phyloP scores from a whole-genome alignment of 2,888 invertebrate species.

The Drosophila pseudotalamancana region DNA sequence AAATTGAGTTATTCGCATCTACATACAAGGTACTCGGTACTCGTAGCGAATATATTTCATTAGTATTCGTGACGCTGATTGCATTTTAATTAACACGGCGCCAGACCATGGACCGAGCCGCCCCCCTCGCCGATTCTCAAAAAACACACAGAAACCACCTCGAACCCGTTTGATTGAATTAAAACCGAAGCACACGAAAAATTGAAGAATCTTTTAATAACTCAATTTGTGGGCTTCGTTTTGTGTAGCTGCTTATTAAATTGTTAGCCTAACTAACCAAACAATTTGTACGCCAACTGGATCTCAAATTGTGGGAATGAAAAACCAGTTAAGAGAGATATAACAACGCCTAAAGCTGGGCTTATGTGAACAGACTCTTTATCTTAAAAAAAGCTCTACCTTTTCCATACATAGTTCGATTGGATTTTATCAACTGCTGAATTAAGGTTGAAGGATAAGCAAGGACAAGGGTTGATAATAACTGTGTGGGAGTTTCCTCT shows the following conservation, averaged over 20 bases:
- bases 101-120: constrained; percentile 56
- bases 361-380: constrained; percentile 4
- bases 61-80: constrained; percentile 80
- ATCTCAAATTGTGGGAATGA: constrained; percentile 20
- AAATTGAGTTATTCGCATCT: constrained; percentile 75
- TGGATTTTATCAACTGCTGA: background rate
- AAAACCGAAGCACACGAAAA: constrained; percentile 56
- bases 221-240: constrained; percentile 54
- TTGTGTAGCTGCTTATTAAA: constrained; percentile 54
- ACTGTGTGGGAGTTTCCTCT: constrained; percentile 1
- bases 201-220: constrained; percentile 75
- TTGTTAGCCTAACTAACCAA: constrained; percentile 46
- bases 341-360: background rate
- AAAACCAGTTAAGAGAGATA: constrained; percentile 14
- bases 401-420: background rate
- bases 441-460: background rate
- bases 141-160: background rate
- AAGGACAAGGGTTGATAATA: constrained; percentile 24
- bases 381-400: too few relatives aligned
- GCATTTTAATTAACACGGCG: constrained; percentile 80
- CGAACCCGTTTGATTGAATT: constrained; percentile 70
- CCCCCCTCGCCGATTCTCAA: constrained; percentile 3
- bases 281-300: constrained; percentile 46
- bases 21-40: constrained; percentile 47
- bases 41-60: constrained; percentile 65